A percentile compares a stretch with the other conserved stretches of the same genome.
phyloP scores from a whole-genome alignment of 1,140 invertebrate genomes.

The Drosophila nikananu region DNA sequence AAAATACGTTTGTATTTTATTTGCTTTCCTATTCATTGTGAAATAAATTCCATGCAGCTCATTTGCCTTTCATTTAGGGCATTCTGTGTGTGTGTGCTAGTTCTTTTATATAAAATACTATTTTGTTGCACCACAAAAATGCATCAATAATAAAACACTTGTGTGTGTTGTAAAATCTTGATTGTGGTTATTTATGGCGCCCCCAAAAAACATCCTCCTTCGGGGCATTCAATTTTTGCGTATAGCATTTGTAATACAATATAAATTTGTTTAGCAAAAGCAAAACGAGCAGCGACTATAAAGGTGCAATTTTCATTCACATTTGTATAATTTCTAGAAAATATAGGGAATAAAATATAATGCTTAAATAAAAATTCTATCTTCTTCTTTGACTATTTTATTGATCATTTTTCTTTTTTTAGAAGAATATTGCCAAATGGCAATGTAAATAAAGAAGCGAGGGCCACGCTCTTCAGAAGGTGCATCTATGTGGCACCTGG shows the following conservation, averaged over 20 bases:
- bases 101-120: neutral
- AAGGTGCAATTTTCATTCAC: constrained; percentile 4
- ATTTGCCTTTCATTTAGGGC: neutral
- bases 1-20: neutral
- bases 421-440: neutral
- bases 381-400: neutral
- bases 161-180: constrained; percentile 3
- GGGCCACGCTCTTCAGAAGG: neutral
- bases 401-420: neutral
- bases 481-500: neutral
- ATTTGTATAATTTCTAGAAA: constrained; percentile 1
- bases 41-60: neutral
- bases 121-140: neutral
- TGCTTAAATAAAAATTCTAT: neutral
- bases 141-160: constrained; percentile 8
- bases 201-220: neutral
- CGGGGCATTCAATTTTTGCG: neutral
- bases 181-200: neutral
- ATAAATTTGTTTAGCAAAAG: constrained; percentile 14
- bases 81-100: neutral
- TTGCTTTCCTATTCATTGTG: neutral
- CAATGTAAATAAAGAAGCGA: neutral
- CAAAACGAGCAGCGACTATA: neutral
- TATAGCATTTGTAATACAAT: neutral
- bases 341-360: constrained; percentile 1